Evolutionary conservation across 2,797 vertebrate genomes (phyloP).

Genomic region (Galaxias olidus): DNA sequence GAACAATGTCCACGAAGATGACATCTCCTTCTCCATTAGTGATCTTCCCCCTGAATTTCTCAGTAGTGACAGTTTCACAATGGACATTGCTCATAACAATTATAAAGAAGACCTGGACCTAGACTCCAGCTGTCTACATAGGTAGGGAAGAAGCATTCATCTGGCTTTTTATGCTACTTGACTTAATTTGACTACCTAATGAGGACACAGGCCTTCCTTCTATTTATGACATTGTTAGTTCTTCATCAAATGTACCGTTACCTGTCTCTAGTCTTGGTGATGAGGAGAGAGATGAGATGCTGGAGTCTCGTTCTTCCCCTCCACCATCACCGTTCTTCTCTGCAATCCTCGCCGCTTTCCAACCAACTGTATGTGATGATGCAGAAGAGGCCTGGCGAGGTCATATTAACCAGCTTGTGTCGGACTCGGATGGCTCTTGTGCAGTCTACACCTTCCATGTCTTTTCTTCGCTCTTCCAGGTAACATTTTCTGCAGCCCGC

Average conservation of each 20-base stretch:
- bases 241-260: not conserved
- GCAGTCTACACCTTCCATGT: conserved; percentile 95
- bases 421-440: conserved; percentile 91
- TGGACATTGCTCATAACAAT: conserved; percentile 78
- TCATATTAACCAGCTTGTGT: conserved; percentile 94
- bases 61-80: conserved; percentile 78
- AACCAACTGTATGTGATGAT: conserved; percentile 88
- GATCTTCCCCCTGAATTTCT: conserved; percentile 83
- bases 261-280: conserved; percentile 66
- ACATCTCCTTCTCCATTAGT: conserved; percentile 81
- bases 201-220: not conserved
- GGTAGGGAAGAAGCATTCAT: conserved; percentile 79
- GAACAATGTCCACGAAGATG: conserved; percentile 77
- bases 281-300: conserved; percentile 79
- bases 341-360: conserved; percentile 95
- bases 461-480: conserved; percentile 96
- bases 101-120: conserved; percentile 76
- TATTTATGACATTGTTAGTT: not conserved
- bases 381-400: conserved; percentile 94
- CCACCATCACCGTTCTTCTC: conserved; percentile 96
- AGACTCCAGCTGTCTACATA: conserved; percentile 78
- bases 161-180: conserved; percentile 20
- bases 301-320: conserved; percentile 76
- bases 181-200: no score
- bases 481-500: conserved; percentile 42